Evolutionary conservation across 2,797 vertebrate species (phyloP).

Genomic region (Poecilia picta): DNA sequence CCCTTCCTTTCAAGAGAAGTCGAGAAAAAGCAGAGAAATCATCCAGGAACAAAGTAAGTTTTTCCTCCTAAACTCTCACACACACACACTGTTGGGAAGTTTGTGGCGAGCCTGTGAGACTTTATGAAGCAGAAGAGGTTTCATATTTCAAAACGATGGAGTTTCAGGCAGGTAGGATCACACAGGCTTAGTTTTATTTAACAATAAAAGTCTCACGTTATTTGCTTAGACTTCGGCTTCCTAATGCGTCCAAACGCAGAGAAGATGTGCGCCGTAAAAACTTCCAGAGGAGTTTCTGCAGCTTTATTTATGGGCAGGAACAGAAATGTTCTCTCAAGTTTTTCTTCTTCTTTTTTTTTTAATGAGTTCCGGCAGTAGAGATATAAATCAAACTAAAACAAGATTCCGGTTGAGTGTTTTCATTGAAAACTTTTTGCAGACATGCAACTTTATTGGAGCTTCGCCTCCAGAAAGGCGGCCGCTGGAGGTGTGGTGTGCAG

Average conservation of each 20-base stretch:
- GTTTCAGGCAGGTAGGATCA: slow-evolving; percentile 30
- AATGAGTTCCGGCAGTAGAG: background rate
- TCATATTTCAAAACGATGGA: slow-evolving; percentile 56
- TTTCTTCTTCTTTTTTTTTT: too few species aligned
- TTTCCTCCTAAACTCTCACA: slow-evolving; percentile 8
- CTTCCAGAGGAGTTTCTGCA: slow-evolving; percentile 1
- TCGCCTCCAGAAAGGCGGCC: slow-evolving; percentile 54
- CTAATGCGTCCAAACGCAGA: background rate
- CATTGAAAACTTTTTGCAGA: slow-evolving; percentile 45
- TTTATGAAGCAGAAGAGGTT: slow-evolving; percentile 39
- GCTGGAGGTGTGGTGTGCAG: slow-evolving; percentile 17
- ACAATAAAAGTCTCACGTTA: slow-evolving; percentile 7
- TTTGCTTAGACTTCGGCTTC: slow-evolving; percentile 1
- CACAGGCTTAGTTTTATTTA: slow-evolving; percentile 3
- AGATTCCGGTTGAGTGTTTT: slow-evolving; percentile 7
- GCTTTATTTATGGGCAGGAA: background rate
- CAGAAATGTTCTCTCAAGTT: background rate
- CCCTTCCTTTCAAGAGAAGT: slow-evolving; percentile 33
- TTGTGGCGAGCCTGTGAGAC: slow-evolving; percentile 35
- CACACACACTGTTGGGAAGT: slow-evolving; percentile 43
- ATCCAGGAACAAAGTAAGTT: slow-evolving; percentile 75
- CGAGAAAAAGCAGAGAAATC: slow-evolving; percentile 38
- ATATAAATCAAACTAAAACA: background rate
- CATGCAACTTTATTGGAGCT: slow-evolving; percentile 60
- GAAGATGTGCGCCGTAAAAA: background rate